Percentiles rank a stretch among this genome's conserved stretches.
Evolutionary conservation across 2,797 vertebrate genomes (phyloP).

Genomic region (Moxostoma hubbsi): DNA sequence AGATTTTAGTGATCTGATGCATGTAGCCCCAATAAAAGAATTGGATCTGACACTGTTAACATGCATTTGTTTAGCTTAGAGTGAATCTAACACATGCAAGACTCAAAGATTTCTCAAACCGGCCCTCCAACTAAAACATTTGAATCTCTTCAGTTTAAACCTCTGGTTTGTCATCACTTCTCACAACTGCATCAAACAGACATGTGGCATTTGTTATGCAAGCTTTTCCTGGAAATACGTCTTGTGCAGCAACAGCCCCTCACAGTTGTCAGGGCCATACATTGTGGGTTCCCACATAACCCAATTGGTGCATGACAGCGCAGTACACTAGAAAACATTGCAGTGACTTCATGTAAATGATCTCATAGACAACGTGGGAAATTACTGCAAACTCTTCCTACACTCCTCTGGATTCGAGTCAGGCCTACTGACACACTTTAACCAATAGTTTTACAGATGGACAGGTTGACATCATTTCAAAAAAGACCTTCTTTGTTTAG

Average conservation of each 20-base stretch:
- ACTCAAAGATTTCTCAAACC: too few relatives aligned
- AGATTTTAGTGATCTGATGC: too few relatives aligned
- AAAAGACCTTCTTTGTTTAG: background rate
- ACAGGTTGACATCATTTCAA: background rate
- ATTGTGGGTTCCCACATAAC: constrained; percentile 20
- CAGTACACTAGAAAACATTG: background rate
- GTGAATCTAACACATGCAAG: too few relatives aligned
- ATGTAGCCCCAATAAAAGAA: too few relatives aligned
- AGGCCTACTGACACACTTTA: background rate
- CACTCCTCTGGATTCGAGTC: background rate
- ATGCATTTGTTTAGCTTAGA: too few relatives aligned
- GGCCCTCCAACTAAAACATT: too few relatives aligned
- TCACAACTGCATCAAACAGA: background rate
- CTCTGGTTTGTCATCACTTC: background rate
- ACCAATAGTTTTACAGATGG: too few relatives aligned
- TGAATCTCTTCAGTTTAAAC: background rate
- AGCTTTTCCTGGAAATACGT: constrained; percentile 17
- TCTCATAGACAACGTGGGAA: background rate
- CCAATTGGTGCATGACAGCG: background rate
- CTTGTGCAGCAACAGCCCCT: constrained; percentile 5
- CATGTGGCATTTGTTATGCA: background rate
- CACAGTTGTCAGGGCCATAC: background rate
- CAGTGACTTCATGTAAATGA: constrained; percentile 26
- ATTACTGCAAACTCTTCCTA: background rate
- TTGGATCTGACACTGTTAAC: too few relatives aligned